Conservation (phyloP, 2,797 vertebrate genomes). For the Zenarchopterus dispar region DNA sequence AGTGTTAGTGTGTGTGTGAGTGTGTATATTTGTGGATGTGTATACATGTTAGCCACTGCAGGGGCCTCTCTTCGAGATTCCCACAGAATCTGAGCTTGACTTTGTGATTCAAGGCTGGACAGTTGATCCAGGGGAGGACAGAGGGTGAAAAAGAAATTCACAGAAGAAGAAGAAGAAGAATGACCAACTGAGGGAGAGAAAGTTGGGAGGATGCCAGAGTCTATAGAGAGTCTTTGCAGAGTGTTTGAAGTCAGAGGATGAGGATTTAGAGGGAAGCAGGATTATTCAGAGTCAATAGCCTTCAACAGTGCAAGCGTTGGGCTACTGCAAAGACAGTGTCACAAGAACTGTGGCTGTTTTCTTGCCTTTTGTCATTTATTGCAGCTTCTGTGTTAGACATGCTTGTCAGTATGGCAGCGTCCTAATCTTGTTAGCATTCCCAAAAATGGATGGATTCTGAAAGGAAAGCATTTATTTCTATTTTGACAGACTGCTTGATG, state of each 20-base stretch:
- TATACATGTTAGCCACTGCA: slow-evolving; percentile 15
- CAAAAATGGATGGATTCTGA: slow-evolving; percentile 14
- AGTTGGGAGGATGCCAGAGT: slow-evolving; percentile 76
- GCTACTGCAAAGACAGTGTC: slow-evolving; percentile 54
- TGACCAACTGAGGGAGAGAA: slow-evolving; percentile 70
- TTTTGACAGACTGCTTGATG: neutral
- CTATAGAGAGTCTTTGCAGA: slow-evolving; percentile 73
- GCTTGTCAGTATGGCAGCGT: slow-evolving; percentile 21
- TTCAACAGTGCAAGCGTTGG: slow-evolving; percentile 62
- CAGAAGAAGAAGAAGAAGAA: slow-evolving; percentile 74
- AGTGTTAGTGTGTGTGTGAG: slow-evolving; percentile 21
- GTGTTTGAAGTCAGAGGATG: slow-evolving; percentile 79
- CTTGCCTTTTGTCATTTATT: slow-evolving; percentile 25
- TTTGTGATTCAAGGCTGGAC: slow-evolving; percentile 74
- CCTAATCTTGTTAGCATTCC: slow-evolving; percentile 27
- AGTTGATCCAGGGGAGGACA: slow-evolving; percentile 79
- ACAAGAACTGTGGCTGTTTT: slow-evolving; percentile 28
- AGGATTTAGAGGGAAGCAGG: slow-evolving; percentile 78
- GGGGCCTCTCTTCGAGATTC: slow-evolving; percentile 72
- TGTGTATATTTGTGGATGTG: neutral
- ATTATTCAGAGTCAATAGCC: slow-evolving; percentile 79
- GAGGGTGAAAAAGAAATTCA: slow-evolving; percentile 65
- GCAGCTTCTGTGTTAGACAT: slow-evolving; percentile 38
- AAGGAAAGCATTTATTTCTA: neutral
- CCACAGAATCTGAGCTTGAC: slow-evolving; percentile 72